These are phyloP conservation scores for Amyelois transitella DNA, from an alignment of 1,140 invertebrate species.

Conservation along the genomic window DNA sequence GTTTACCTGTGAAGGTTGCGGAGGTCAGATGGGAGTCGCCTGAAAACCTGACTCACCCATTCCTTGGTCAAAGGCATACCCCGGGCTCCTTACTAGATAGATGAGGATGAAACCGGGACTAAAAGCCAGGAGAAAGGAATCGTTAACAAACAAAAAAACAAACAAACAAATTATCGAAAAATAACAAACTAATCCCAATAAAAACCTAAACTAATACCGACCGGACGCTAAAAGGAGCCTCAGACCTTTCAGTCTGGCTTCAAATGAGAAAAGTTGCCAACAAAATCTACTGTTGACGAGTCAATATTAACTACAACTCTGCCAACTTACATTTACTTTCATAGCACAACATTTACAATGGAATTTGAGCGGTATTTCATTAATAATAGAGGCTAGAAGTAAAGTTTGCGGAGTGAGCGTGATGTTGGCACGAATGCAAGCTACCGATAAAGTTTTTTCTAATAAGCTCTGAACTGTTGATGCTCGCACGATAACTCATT, in stretches of 20 bases:
- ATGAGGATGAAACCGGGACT: no score
- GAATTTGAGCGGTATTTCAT: background rate
- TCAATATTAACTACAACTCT: constrained; percentile 60
- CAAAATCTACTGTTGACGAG: constrained; percentile 55
- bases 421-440: background rate
- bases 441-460: constrained; percentile 5
- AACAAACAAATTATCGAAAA: background rate
- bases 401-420: background rate
- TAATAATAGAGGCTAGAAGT: background rate
- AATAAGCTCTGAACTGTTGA: constrained; percentile 1
- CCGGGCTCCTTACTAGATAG: no score
- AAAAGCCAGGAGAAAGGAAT: no score
- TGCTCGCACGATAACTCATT: background rate
- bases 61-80: no score
- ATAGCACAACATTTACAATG: background rate
- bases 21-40: no score
- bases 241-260: constrained; percentile 39
- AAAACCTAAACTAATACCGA: constrained; percentile 20
- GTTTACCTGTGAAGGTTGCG: no score
- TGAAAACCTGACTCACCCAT: no score
- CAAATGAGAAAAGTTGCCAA: constrained; percentile 65
- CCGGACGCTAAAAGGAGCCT: constrained; percentile 22
- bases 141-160: background rate
- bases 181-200: background rate
- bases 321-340: constrained; percentile 21